Conservation (phyloP, 2,113 vertebrate genomes). For the Tringa solitaria region DNA sequence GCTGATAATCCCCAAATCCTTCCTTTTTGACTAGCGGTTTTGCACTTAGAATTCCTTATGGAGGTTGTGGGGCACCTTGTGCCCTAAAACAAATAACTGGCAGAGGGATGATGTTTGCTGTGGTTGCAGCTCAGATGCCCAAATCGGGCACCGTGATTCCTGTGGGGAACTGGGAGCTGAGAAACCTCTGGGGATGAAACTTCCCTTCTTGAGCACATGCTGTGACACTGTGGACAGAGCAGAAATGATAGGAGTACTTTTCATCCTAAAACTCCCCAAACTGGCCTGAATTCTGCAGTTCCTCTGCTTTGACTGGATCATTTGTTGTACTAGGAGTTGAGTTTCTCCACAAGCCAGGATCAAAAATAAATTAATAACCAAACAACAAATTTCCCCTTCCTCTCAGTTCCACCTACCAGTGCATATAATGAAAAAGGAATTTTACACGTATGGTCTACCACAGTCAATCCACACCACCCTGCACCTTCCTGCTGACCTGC, state of each 20-base stretch:
- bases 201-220: accelerated
- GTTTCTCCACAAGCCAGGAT: not conserved
- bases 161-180: not conserved
- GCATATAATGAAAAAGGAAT: not conserved
- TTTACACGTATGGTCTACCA: not conserved
- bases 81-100: not conserved
- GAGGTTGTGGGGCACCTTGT: not conserved
- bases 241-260: not conserved
- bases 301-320: not conserved
- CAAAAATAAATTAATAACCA: not conserved
- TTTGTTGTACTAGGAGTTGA: not conserved
- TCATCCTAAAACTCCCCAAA: not conserved
- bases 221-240: not conserved
- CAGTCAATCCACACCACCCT: not conserved
- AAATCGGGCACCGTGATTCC: accelerated
- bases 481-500: not conserved
- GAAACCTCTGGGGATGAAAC: not conserved
- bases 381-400: not conserved
- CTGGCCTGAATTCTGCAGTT: not conserved
- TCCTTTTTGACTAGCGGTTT: not conserved
- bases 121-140: not conserved
- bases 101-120: not conserved
- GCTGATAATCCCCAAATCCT: not conserved
- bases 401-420: not conserved
- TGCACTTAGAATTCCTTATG: not conserved